Base-by-base conservation (phyloP, 1,140 invertebrate species). In the Mizuhopecten yessoensis region DNA sequence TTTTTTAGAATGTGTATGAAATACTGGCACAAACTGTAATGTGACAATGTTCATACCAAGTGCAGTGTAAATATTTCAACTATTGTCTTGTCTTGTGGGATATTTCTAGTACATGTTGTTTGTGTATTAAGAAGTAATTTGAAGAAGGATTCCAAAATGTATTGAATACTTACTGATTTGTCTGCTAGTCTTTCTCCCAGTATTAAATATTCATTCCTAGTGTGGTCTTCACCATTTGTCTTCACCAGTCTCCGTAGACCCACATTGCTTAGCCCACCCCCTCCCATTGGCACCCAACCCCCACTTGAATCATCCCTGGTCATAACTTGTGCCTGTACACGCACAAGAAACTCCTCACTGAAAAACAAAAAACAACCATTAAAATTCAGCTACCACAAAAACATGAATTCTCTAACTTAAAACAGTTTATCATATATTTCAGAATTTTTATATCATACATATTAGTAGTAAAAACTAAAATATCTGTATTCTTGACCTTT, bases 301-400 rank as follows among this genome's bases (percentile, higher is more conserved):
- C 98, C 99, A 89, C 98, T 98, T 96, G 98, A 99, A 96, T 99
- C 99, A 98, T 99, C 99, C 94, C 99, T 97, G 96, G 98, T 99
- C 99, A 99, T 99, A 97, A 99, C 99, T 97, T 99, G 99, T 97
- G 99, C 99, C 96, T 98, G 98, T 95, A 99, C 99, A 97, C 98
- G 98, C 97, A 99, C 99, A 98, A 99, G 97, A 97, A 98, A 98
- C 96, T 97, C 98, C 96, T 90, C 98, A 97, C 91, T 98, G 97
- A 90, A 94, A 94, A 91, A 92, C 93, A 93, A 91, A 92, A 92
- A 75, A 75, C 15, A 92, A 75, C n/a, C 15, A 75, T 3, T 7
- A 75, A n/a, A 0, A 75, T 75, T 75, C 11, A 75, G 17, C n/a
- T 29, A 45, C 42, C 17, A 45, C 17, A 20, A 15, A 45, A 7